These are phyloP conservation scores for Drosophila ananassae DNA, from an alignment of 1,140 invertebrate genomes.

Conservation along the genomic window DNA sequence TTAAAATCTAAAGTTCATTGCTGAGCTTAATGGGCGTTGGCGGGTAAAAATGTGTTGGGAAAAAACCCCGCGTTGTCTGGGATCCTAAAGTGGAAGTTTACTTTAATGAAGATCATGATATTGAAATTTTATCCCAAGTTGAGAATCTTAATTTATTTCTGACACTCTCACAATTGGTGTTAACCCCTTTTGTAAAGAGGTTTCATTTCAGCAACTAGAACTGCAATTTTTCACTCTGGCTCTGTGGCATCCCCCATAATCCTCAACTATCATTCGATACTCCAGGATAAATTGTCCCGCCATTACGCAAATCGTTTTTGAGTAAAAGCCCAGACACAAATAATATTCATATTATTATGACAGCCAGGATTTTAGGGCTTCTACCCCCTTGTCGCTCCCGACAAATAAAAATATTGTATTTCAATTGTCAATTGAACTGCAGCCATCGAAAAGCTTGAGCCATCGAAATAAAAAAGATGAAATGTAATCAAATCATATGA, in stretches of 20 bases:
- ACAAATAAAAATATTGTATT: slow-evolving; percentile 69
- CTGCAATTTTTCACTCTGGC: slow-evolving; percentile 3
- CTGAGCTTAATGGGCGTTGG: slow-evolving; percentile 36
- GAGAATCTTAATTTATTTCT: not conserved
- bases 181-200: too few species aligned
- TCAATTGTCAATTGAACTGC: slow-evolving; percentile 73
- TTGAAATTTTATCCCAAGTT: not conserved
- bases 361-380: slow-evolving; percentile 22
- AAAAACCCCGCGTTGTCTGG: not conserved
- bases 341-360: slow-evolving; percentile 68
- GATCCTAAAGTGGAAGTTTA: slow-evolving; percentile 13
- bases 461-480: slow-evolving; percentile 35
- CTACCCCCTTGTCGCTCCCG: slow-evolving; percentile 9
- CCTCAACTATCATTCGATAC: slow-evolving; percentile 13
- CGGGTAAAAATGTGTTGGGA: slow-evolving; percentile 10
- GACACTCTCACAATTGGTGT: too few species aligned
- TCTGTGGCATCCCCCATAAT: slow-evolving; percentile 20
- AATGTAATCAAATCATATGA: slow-evolving; percentile 76
- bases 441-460: slow-evolving; percentile 49
- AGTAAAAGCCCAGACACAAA: slow-evolving; percentile 36
- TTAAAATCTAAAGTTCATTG: slow-evolving; percentile 67
- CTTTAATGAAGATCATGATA: slow-evolving; percentile 28
- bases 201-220: not conserved
- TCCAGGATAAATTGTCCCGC: slow-evolving; percentile 17
- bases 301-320: slow-evolving; percentile 38